These are phyloP conservation scores for Phallusia fumigata DNA, from an alignment of 23 tunicate species.

Conservation along the genomic window DNA sequence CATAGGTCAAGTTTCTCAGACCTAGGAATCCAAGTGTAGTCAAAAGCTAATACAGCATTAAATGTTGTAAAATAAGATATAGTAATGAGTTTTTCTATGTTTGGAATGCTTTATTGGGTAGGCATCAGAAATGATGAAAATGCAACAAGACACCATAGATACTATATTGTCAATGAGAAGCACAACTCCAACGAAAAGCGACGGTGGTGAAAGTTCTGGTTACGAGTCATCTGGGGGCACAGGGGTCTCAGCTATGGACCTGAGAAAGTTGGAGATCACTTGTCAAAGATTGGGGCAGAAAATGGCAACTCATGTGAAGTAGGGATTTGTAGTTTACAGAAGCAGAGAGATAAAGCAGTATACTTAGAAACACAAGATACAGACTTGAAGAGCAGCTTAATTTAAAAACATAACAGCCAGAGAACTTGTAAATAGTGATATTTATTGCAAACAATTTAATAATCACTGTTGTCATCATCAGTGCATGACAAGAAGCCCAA, in stretches of 20 bases:
- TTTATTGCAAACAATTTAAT: no score
- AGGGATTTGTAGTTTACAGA: slow-evolving; percentile 2
- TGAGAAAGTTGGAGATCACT: slow-evolving; percentile 67
- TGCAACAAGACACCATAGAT: slow-evolving; percentile 86
- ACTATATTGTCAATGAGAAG: slow-evolving; percentile 28
- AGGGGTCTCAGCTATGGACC: slow-evolving; percentile 25
- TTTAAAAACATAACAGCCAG: no score
- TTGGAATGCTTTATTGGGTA: neutral
- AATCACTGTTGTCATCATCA: no score
- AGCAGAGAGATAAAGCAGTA: neutral
- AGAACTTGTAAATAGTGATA: no score
- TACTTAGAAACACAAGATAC: neutral
- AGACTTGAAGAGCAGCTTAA: no score
- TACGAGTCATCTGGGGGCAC: slow-evolving; percentile 79
- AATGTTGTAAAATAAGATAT: no score
- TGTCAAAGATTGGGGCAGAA: slow-evolving; percentile 66
- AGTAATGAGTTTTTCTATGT: no score
- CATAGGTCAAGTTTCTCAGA: no score
- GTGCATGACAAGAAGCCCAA: no score
- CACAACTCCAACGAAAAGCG: slow-evolving; percentile 28
- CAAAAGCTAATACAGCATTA: no score
- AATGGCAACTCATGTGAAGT: slow-evolving; percentile 45
- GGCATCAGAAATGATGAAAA: slow-evolving; percentile 23
- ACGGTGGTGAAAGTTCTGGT: slow-evolving; percentile 82
- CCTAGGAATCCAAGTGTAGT: no score